Evolutionary conservation across 2,113 vertebrate genomes (phyloP).

Genomic region (Dromas ardeola): DNA sequence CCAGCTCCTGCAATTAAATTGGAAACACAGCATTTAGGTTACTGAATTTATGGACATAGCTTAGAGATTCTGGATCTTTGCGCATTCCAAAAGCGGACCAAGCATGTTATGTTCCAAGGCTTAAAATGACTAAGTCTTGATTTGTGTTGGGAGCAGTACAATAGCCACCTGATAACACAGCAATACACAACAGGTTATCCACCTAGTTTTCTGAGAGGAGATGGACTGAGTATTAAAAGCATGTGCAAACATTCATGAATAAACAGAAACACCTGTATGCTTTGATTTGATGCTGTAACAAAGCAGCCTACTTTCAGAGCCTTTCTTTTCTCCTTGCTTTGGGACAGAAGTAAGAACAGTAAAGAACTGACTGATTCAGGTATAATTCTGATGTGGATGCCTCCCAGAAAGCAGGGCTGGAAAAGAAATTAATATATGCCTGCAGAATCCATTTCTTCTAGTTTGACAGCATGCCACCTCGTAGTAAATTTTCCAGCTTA

Average conservation of each 20-base stretch:
- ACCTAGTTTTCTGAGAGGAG: background rate
- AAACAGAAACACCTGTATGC: background rate
- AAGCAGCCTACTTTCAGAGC: background rate
- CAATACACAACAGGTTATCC: background rate
- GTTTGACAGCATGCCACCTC: background rate
- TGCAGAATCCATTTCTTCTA: background rate
- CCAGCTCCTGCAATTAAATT: background rate
- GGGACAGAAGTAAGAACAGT: background rate
- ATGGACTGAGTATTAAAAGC: background rate
- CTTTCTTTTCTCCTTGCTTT: background rate
- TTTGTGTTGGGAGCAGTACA: background rate
- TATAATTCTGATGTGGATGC: background rate
- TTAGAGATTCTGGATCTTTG: background rate
- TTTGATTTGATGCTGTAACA: background rate
- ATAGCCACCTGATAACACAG: background rate
- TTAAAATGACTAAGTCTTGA: background rate
- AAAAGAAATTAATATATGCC: background rate
- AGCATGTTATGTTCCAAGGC: background rate
- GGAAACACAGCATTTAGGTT: background rate
- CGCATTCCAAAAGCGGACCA: background rate
- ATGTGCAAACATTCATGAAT: background rate
- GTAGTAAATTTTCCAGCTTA: background rate
- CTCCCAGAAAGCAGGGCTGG: background rate
- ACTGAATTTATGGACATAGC: background rate
- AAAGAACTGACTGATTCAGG: background rate